Conservation (phyloP, 2,113 vertebrate genomes). For the Mohoua ochrocephala region DNA sequence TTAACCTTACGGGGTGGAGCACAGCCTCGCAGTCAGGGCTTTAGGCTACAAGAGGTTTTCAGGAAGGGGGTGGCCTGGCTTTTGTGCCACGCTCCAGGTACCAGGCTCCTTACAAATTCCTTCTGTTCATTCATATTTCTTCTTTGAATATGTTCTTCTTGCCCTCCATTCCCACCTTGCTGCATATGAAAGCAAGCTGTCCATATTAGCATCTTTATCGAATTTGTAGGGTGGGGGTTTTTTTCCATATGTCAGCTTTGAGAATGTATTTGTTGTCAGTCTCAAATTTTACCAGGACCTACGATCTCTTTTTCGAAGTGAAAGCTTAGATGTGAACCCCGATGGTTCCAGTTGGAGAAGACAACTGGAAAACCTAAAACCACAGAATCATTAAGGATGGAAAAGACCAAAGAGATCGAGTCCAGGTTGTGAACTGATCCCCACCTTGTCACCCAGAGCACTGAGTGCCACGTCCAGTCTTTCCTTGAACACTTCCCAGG, state of each 20-base stretch:
- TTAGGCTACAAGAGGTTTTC: not conserved
- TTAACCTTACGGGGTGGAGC: not conserved
- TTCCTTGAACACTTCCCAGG: not conserved
- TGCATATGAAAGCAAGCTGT: not conserved
- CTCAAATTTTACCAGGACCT: not conserved
- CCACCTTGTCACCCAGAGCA: not conserved
- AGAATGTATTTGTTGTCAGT: not conserved
- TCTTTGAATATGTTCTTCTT: not conserved
- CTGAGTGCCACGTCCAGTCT: rapidly evolving
- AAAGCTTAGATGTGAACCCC: not conserved
- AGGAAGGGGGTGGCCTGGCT: not conserved
- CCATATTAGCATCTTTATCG: not conserved
- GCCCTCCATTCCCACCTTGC: not conserved
- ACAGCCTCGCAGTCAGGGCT: not conserved
- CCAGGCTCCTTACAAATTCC: not conserved
- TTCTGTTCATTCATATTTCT: not conserved
- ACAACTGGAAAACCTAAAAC: rapidly evolving
- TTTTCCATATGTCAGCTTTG: not conserved
- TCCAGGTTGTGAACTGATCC: not conserved
- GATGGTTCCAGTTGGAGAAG: not conserved
- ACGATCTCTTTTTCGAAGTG: not conserved
- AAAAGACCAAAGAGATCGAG: not conserved
- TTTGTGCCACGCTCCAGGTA: rapidly evolving
- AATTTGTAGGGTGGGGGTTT: rapidly evolving
- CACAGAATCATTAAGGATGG: not conserved